Evolutionary conservation across 2,888 invertebrate genomes (phyloP), one percentile per base, ranked within the genome.

Genomic region (Xestia rhomboidea): DNA sequence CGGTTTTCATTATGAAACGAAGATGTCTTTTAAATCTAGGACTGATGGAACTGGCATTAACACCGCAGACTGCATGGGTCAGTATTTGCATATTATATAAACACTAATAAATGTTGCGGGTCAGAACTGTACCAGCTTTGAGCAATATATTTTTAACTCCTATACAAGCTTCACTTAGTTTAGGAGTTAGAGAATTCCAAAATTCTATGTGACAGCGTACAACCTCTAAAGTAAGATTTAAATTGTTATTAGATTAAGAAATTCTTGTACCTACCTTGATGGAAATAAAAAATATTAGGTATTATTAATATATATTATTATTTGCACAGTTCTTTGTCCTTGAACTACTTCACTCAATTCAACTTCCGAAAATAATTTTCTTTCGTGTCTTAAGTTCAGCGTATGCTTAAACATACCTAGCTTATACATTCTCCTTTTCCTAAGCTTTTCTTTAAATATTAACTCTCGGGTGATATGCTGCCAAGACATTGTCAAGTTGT

Each of bases 51-150:
- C n/a, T 63, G 46, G 46, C 77, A 66, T 51, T 51, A 76, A 24
- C 24, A 24, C 82, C 27, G 51, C 60, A 63, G 13, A 54, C 30
- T 82, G 62, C 82, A 68, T 54, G 63, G 62, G 77, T 68, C 77
- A 77, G 46, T 46, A 82, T 79, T 79, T 77, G 21, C 67, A 77
- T 79, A 79, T 44, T 73, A 68, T 63, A 54, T 57, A 81, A 72
- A 46, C 54, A 54, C 34, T 81, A 60, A n/a, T n/a, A 67, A 67
- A 82, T 68, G n/a, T 77, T 63, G 77, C 51, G n/a, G 66, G 30
- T 67, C 44, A 67, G n/a, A 30, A 38, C 27, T 64, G 38, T n/a
- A 44, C 30, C 51, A 54, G 27, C 30, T 82, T 51, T 63, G 34
- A 62, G 5, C 30, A n/a, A n/a, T n/a, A n/a, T n/a, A n/a, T n/a